Conservation (phyloP, 1,140 invertebrate genomes). For the Danaus plexippus region DNA sequence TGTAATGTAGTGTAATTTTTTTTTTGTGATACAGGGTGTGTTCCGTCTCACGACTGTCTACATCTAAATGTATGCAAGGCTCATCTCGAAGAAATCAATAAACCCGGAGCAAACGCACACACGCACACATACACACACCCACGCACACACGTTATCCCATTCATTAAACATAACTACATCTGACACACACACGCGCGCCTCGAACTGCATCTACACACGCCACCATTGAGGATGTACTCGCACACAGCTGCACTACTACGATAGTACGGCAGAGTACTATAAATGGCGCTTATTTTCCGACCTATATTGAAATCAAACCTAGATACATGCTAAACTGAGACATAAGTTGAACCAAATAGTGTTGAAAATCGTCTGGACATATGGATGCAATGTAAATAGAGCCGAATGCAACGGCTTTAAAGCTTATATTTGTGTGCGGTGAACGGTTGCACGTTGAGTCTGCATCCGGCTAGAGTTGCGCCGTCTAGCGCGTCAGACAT, state of each 20-base stretch:
- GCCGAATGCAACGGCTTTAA: slow-evolving; percentile 18
- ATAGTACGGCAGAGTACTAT: slow-evolving; percentile 64
- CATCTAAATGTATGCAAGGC: slow-evolving; percentile 29
- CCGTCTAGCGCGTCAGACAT: slow-evolving; percentile 54
- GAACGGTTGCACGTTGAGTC: slow-evolving; percentile 20
- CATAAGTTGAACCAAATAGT: no score
- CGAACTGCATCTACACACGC: slow-evolving; percentile 28
- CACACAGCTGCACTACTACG: slow-evolving; percentile 49
- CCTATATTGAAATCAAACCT: slow-evolving; percentile 35
- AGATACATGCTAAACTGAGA: no score
- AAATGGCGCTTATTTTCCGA: slow-evolving; percentile 62
- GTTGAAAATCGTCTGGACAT: slow-evolving; percentile 3
- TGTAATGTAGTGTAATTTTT: no score
- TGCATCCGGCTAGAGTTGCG: slow-evolving; percentile 27
- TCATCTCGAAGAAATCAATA: slow-evolving; percentile 37
- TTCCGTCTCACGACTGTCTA: slow-evolving; percentile 14
- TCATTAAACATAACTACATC: slow-evolving; percentile 35
- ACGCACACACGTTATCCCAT: slow-evolving; percentile 23
- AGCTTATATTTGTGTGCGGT: slow-evolving; percentile 18
- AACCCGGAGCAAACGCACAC: slow-evolving; percentile 23
- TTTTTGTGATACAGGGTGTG: no score
- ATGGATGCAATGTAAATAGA: slow-evolving; percentile 12
- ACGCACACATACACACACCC: slow-evolving; percentile 20
- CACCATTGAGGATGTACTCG: slow-evolving; percentile 27
- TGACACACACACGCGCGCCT: slow-evolving; percentile 27